Evolutionary conservation across 2,888 invertebrate genomes (phyloP), one percentile per base, ranked within the genome.

Genomic region (Aphodius sticticus): DNA sequence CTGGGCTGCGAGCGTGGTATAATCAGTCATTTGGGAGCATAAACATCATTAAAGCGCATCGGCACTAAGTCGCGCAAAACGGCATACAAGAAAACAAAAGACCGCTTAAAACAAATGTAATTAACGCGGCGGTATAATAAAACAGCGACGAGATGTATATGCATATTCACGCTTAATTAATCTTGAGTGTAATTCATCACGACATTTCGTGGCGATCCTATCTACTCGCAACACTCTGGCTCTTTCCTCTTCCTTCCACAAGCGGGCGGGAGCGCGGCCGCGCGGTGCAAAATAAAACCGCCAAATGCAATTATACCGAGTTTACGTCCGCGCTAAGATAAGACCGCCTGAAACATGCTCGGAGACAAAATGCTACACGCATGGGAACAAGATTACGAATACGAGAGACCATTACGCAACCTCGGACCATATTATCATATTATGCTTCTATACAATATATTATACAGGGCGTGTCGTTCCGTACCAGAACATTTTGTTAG

Each of bases 111-210:
- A 53, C 53, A 53, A 53, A 53, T 53, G 53, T 53, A 53, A 53
- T 53, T 53, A 53, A 53, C 53, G 26, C 26, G 53, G 53, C 53
- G 53, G 53, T 12, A 12, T 53, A 53, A 53, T 53, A 53, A 53
- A 53, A 53, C 53, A 53, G 53, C 53, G 53, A 53, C 53, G 53
- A 53, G 53, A 53, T 53, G 12, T 53, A 53, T 53, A 53, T 53
- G 74, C 74, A 74, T 74, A 74, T 74, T 74, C 74, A 37, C 74
- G 74, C 36, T 74, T 74, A 74, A 74, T 74, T 74, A 74, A 74
- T 74, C 74, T 74, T 37, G n/a, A 37, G n/a, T 35, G 74, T 74
- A 37, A 74, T 74, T 37, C 74, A 74, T 74, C 74, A 74, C 74
- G 53, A 53, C 53, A 53, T 53, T 53, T 53, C 53, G 53, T 53